phyloP scores from a whole-genome alignment of 2,888 invertebrate species.

The Cryptus armator region DNA sequence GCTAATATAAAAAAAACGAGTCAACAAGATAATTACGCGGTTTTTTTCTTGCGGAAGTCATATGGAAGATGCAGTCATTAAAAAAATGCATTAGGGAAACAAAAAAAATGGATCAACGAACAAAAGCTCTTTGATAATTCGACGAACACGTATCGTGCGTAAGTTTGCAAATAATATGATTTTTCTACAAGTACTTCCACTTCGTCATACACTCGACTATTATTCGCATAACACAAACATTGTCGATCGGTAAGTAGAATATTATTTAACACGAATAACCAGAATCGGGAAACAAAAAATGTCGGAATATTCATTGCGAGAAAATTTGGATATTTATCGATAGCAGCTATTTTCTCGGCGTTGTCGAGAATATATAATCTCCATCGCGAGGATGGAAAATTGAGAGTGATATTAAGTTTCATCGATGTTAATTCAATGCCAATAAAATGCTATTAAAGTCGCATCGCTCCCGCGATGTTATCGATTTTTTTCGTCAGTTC shows the following conservation, averaged over 20 bases:
- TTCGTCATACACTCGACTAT: neutral
- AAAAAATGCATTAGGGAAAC: neutral
- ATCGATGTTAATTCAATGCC: neutral
- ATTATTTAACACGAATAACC: neutral
- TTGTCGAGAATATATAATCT: too few species aligned
- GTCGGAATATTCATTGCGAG: too few species aligned
- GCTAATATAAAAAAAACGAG: neutral
- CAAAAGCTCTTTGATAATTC: constrained; percentile 21
- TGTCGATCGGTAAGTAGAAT: neutral
- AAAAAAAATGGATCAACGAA: neutral
- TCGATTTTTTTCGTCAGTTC: neutral
- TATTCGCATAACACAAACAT: neutral
- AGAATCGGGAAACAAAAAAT: too few species aligned
- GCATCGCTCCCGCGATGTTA: neutral
- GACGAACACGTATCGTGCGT: constrained; percentile 5
- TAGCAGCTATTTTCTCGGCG: too few species aligned
- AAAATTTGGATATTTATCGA: too few species aligned
- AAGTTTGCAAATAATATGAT: neutral
- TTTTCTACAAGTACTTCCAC: constrained; percentile 5
- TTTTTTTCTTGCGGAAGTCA: neutral
- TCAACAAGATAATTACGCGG: neutral
- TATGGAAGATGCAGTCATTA: neutral
- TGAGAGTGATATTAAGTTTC: neutral
- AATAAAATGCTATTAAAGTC: neutral
- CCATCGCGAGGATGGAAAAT: too few species aligned